These are phyloP conservation scores for Echeneis naucrates DNA, from an alignment of 2,797 vertebrate species.

Conservation along the genomic window DNA sequence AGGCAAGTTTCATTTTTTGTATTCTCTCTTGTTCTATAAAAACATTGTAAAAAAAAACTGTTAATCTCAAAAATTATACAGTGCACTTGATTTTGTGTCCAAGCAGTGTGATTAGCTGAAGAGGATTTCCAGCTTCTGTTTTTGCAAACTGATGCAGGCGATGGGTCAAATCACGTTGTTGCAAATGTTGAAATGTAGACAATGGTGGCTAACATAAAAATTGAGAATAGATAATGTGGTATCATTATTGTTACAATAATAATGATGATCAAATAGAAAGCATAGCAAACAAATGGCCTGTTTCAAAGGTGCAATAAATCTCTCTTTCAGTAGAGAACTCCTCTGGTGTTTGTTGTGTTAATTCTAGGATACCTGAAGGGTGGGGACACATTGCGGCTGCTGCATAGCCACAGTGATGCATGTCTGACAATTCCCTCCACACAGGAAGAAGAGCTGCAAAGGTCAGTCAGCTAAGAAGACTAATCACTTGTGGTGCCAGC, in stretches of 20 bases:
- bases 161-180: constrained; percentile 1
- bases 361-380: constrained; percentile 92
- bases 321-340: not conserved
- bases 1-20: constrained; percentile 81
- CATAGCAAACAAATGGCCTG: not conserved
- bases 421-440: constrained; percentile 91
- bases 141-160: not conserved
- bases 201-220: not conserved
- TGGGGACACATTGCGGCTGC: constrained; percentile 91
- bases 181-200: constrained; percentile 3
- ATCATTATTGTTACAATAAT: not conserved
- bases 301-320: constrained; percentile 2
- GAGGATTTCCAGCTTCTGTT: not conserved
- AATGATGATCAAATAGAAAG: not conserved
- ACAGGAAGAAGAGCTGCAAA: constrained; percentile 90
- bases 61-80: constrained; percentile 7
- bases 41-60: constrained; percentile 22
- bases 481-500: not conserved
- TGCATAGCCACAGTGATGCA: constrained; percentile 94
- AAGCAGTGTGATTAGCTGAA: constrained; percentile 2
- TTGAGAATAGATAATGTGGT: not conserved
- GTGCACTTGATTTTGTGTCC: not conserved
- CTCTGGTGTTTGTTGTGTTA: constrained; percentile 17
- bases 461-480: constrained; percentile 85
- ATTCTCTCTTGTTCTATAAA: constrained; percentile 21